Percentiles rank a stretch among this genome's conserved stretches.
phyloP scores from a whole-genome alignment of 2,888 invertebrate genomes.

The Polymixis flavicincta region DNA sequence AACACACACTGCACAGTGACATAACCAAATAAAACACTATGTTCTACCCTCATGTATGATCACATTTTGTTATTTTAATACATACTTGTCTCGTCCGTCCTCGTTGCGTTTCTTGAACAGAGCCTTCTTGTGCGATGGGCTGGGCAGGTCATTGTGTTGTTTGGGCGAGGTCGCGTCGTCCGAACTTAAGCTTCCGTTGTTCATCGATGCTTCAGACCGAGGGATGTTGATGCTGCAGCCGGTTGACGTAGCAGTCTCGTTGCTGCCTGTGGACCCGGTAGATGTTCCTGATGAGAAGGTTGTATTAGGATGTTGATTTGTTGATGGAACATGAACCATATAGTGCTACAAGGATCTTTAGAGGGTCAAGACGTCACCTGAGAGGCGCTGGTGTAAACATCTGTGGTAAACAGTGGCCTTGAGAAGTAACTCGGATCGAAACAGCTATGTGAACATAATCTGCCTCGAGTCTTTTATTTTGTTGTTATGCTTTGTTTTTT shows the following conservation, averaged over 20 bases:
- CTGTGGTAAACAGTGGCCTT: not conserved
- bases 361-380: not conserved
- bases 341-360: not conserved
- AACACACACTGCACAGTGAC: too few species aligned
- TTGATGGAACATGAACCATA: not conserved
- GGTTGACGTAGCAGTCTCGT: slow-evolving; percentile 67
- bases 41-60: too few species aligned
- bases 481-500: too few species aligned
- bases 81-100: slow-evolving; percentile 97
- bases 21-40: too few species aligned
- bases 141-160: slow-evolving; percentile 86
- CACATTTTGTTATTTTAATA: too few species aligned
- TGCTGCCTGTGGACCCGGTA: slow-evolving; percentile 82
- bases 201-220: slow-evolving; percentile 40
- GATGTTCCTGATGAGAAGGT: slow-evolving; percentile 78
- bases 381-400: not conserved
- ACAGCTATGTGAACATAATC: too few species aligned
- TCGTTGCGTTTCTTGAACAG: slow-evolving; percentile 96
- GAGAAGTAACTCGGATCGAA: too few species aligned
- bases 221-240: slow-evolving; percentile 28
- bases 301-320: not conserved
- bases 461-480: too few species aligned
- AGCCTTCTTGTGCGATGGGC: slow-evolving; percentile 93
- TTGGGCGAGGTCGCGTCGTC: slow-evolving; percentile 55
- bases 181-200: slow-evolving; percentile 52